Conservation (phyloP, 1,140 invertebrate genomes). For the Sarcophaga bullata region DNA sequence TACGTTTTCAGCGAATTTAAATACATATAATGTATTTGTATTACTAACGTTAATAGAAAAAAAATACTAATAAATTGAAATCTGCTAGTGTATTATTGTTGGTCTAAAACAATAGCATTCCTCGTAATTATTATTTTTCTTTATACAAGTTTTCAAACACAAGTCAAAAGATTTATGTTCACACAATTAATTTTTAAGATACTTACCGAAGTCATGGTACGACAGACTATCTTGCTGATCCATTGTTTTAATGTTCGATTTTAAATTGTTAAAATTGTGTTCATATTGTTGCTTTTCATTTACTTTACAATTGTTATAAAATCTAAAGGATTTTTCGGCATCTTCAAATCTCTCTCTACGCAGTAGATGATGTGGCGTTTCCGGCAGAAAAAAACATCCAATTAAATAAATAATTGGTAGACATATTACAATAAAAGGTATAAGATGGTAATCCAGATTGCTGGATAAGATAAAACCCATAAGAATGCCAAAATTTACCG, state of each 20-base stretch:
- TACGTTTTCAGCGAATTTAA: too few species aligned
- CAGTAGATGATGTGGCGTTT: conserved; percentile 80
- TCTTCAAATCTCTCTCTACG: conserved; percentile 70
- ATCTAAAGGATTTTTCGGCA: conserved; percentile 72
- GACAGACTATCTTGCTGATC: conserved; percentile 43
- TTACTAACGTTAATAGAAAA: too few species aligned
- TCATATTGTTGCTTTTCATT: not conserved
- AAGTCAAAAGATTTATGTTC: too few species aligned
- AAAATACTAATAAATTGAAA: too few species aligned
- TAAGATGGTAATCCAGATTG: conserved; percentile 70
- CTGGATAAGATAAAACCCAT: conserved; percentile 79
- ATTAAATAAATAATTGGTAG: conserved; percentile 75
- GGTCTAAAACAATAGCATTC: too few species aligned
- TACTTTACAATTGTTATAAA: conserved; percentile 51
- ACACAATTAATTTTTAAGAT: not conserved
- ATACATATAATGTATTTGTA: too few species aligned
- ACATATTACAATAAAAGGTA: conserved; percentile 75
- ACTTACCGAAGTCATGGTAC: conserved; percentile 56
- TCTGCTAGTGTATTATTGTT: too few species aligned
- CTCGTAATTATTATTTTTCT: too few species aligned
- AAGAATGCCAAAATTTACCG: conserved; percentile 83
- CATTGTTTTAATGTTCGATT: conserved; percentile 36
- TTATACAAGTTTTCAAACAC: too few species aligned
- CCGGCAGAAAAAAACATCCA: conserved; percentile 79
- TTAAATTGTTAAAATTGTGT: conserved; percentile 49